Conservation (phyloP, 1,140 invertebrate species). For the Bombus superbus region DNA sequence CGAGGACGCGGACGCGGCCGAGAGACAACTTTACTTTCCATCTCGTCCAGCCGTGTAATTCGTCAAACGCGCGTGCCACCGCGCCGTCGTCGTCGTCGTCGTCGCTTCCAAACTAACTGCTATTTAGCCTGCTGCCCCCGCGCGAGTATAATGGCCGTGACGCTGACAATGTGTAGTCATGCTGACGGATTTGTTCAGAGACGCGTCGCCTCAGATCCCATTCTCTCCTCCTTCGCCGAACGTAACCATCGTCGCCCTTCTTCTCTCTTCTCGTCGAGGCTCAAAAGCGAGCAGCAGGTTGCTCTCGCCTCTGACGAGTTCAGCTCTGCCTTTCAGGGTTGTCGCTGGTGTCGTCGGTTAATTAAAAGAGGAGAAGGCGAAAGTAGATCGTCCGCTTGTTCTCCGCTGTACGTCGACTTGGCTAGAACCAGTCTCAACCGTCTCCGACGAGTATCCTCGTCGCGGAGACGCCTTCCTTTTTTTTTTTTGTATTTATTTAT, state of each 20-base stretch:
- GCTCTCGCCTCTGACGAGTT: slow-evolving; percentile 10
- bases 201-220: neutral
- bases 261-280: neutral
- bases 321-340: neutral
- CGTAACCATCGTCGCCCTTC: slow-evolving; percentile 4
- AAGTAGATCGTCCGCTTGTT: neutral
- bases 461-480: too few species aligned
- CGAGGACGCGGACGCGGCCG: neutral
- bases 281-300: neutral
- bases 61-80: slow-evolving; percentile 58
- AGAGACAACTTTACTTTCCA: slow-evolving; percentile 69
- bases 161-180: slow-evolving; percentile 34
- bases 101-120: slow-evolving; percentile 70
- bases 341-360: neutral
- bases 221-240: neutral
- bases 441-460: too few species aligned
- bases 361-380: neutral
- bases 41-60: slow-evolving; percentile 71
- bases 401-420: neutral
- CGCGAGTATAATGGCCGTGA: slow-evolving; percentile 42
- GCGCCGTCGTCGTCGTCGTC: neutral
- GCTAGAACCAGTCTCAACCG: neutral
- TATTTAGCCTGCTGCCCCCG: slow-evolving; percentile 58
- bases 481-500: neutral
- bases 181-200: slow-evolving; percentile 40